Evolutionary conservation across 2,888 invertebrate genomes (phyloP).

Genomic region (Eucera pruinosa): DNA sequence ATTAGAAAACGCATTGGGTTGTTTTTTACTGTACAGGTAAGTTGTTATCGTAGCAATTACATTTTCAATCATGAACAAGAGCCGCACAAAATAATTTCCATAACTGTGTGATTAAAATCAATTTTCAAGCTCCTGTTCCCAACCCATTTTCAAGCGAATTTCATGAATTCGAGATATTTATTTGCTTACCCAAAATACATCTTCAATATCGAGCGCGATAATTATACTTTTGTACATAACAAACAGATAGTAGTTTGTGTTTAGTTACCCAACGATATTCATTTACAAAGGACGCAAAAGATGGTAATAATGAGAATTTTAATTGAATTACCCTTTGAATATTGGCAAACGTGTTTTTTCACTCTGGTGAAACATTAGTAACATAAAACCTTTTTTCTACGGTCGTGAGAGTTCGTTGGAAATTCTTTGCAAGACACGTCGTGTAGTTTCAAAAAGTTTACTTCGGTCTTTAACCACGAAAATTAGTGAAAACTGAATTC

Average conservation of each 20-base stretch:
- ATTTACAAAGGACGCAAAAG: background rate
- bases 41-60: background rate
- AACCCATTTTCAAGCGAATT: too few relatives aligned
- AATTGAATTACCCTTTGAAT: too few relatives aligned
- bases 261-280: background rate
- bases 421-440: background rate
- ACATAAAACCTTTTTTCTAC: background rate
- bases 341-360: too few relatives aligned
- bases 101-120: constrained; percentile 13
- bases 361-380: too few relatives aligned
- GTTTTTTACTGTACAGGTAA: background rate
- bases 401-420: background rate
- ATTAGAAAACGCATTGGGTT: background rate
- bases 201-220: background rate
- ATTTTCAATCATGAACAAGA: background rate
- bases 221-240: background rate
- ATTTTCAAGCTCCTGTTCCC: constrained; percentile 1
- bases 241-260: background rate
- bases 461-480: background rate
- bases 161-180: too few relatives aligned
- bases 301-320: background rate
- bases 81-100: background rate
- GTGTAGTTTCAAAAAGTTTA: background rate
- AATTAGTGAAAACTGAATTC: constrained; percentile 12
- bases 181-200: background rate